A percentile compares a stretch with the other conserved stretches of the same genome.
These are phyloP conservation scores for Procambarus clarkii DNA, from an alignment of 1,140 invertebrate species.

Conservation along the genomic window DNA sequence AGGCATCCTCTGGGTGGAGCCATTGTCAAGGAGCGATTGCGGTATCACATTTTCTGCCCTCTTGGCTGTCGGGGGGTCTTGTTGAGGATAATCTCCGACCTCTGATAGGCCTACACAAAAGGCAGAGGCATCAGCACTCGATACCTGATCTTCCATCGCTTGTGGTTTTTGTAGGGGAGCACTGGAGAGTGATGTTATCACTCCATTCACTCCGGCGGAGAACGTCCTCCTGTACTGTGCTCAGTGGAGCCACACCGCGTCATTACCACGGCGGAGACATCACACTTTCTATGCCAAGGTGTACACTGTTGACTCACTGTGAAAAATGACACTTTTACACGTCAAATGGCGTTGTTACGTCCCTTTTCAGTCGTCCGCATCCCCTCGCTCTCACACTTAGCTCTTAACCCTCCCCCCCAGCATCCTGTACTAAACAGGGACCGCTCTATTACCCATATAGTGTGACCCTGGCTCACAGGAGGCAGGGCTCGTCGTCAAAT, in stretches of 20 bases:
- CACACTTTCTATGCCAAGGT: neutral
- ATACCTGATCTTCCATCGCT: slow-evolving; percentile 29
- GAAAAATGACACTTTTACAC: slow-evolving; percentile 21
- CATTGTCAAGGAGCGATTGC: neutral
- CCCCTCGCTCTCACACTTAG: neutral
- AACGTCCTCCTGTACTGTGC: neutral
- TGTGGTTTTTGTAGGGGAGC: slow-evolving; percentile 22
- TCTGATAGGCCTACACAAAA: slow-evolving; percentile 51
- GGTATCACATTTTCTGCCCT: slow-evolving; percentile 49
- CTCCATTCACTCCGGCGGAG: slow-evolving; percentile 17
- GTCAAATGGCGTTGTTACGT: neutral
- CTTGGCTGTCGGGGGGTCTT: slow-evolving; percentile 22
- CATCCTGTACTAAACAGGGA: too few species aligned
- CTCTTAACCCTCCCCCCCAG: too few species aligned
- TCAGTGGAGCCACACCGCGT: slow-evolving; percentile 10
- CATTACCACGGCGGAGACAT: slow-evolving; percentile 6
- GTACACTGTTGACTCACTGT: slow-evolving; percentile 7
- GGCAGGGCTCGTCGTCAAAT: too few species aligned
- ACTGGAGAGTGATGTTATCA: slow-evolving; percentile 4
- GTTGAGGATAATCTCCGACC: slow-evolving; percentile 40
- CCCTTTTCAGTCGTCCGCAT: neutral
- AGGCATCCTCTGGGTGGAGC: neutral
- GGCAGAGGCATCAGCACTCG: slow-evolving; percentile 18
- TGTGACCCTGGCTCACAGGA: too few species aligned
- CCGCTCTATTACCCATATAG: too few species aligned